A percentile compares a stretch with the other conserved stretches of the same genome.
Evolutionary conservation across 2,797 vertebrate genomes (phyloP).

Genomic region (Margarornis squamiger): DNA sequence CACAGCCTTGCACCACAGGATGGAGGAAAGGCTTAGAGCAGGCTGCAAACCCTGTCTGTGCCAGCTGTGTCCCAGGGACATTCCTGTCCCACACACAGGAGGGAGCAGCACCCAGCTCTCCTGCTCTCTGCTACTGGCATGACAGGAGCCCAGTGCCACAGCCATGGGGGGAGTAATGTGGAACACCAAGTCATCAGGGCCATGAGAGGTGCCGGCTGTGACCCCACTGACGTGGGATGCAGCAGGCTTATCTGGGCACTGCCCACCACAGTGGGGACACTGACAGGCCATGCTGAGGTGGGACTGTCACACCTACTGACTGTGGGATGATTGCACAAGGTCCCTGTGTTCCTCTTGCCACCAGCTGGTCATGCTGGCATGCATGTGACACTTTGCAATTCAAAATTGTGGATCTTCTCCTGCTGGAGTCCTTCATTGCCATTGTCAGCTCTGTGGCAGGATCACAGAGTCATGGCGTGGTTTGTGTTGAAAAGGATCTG

Average conservation of each 20-base stretch:
- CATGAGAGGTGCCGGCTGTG: rapidly evolving
- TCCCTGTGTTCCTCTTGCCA: neutral
- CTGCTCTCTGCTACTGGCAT: neutral
- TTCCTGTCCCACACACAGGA: neutral
- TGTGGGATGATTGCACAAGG: neutral
- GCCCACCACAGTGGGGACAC: neutral
- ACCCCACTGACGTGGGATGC: rapidly evolving
- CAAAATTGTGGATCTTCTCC: neutral
- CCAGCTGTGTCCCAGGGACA: neutral
- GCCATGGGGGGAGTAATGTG: neutral
- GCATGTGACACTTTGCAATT: neutral
- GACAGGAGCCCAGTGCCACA: rapidly evolving
- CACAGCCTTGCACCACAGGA: rapidly evolving
- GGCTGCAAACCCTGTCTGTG: neutral
- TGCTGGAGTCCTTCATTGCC: neutral
- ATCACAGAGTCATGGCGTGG: neutral
- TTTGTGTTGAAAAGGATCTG: neutral
- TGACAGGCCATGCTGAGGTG: neutral
- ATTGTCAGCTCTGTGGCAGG: neutral
- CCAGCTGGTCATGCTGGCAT: neutral
- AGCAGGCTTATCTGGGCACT: neutral
- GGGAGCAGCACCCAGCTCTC: neutral
- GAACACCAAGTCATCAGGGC: neutral
- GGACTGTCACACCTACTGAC: neutral
- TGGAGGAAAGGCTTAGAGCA: neutral